Evolutionary conservation across 2,797 vertebrate genomes (phyloP).

Genomic region (Rhabdophis nuchalis): DNA sequence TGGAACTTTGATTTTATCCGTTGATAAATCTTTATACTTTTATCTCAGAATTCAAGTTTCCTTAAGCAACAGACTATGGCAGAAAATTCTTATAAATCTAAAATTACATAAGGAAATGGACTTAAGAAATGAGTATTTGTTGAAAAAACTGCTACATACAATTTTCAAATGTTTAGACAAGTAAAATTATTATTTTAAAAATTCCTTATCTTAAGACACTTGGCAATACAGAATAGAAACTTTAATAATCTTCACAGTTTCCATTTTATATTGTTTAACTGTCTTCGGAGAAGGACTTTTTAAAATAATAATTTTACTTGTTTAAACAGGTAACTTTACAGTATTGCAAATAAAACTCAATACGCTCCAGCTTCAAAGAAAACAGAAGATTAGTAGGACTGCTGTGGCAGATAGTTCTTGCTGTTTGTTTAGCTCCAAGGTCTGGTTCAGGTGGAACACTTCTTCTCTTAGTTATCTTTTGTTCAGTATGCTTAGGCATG

Average conservation of each 20-base stretch:
- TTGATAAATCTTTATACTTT: not conserved
- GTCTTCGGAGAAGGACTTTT: not conserved
- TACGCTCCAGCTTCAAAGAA: not conserved
- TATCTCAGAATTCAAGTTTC: not conserved
- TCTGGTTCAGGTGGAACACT: not conserved
- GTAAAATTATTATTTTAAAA: not conserved
- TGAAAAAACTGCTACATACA: not conserved
- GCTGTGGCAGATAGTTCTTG: not conserved
- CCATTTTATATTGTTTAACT: not conserved
- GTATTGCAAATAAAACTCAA: not conserved
- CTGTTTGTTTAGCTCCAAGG: constrained; percentile 17
- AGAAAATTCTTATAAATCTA: not conserved
- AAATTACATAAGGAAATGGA: not conserved
- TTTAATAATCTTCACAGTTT: not conserved
- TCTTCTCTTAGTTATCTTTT: constrained; percentile 34
- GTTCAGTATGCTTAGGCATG: constrained; percentile 47
- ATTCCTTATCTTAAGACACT: not conserved
- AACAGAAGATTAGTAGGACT: not conserved
- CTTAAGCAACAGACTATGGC: not conserved
- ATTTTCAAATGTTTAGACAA: not conserved
- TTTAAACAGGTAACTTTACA: not conserved
- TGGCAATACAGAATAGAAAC: not conserved
- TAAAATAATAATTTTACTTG: not conserved
- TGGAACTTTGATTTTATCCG: not conserved
- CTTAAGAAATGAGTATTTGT: not conserved